phyloP scores from a whole-genome alignment of 2,888 invertebrate genomes.

The Apodemia mormo region DNA sequence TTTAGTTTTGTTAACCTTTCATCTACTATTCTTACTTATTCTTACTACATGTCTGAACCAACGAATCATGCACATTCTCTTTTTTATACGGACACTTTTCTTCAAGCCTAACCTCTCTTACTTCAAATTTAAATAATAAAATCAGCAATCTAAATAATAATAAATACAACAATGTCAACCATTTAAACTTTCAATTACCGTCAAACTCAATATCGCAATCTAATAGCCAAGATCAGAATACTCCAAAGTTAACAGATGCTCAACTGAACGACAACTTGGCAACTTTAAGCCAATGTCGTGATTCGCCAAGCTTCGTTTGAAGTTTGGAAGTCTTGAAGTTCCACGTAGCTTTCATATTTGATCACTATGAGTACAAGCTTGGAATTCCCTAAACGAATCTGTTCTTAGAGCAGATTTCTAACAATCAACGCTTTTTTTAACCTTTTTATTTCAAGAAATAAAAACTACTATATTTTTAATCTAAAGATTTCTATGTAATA shows the following conservation, averaged over 20 bases:
- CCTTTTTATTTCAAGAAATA: too few species aligned
- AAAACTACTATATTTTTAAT: too few species aligned
- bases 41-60: too few species aligned
- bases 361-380: not conserved
- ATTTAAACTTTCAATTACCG: not conserved
- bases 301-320: constrained; percentile 5
- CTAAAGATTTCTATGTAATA: too few species aligned
- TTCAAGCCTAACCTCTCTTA: too few species aligned
- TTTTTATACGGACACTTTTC: too few species aligned
- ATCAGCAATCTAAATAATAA: too few species aligned
- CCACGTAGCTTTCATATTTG: not conserved
- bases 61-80: too few species aligned
- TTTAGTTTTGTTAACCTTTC: too few species aligned
- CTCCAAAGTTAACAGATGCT: not conserved
- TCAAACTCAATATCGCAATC: not conserved
- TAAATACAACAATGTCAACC: not conserved
- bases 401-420: not conserved
- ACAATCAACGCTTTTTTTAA: too few species aligned
- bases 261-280: not conserved
- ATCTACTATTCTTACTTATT: too few species aligned
- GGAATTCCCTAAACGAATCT: not conserved
- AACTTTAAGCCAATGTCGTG: constrained; percentile 10
- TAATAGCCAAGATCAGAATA: constrained; percentile 3
- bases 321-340: not conserved
- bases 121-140: too few species aligned